phyloP scores from a whole-genome alignment of 2,113 vertebrate species.

The Ploceus nigricollis region DNA sequence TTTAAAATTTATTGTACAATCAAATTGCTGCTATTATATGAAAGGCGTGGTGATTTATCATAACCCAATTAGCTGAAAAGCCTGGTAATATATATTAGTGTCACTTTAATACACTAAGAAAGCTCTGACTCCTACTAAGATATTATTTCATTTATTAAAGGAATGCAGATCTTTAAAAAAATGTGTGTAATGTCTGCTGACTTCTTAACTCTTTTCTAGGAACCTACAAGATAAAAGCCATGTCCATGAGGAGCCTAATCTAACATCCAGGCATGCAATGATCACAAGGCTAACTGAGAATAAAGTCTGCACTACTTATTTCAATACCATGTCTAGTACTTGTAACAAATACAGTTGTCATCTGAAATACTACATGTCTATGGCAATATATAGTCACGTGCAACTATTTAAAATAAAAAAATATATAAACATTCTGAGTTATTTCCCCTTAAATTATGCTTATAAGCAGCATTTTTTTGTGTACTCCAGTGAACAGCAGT shows the following conservation, averaged over 20 bases:
- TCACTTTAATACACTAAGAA: constrained; percentile 13
- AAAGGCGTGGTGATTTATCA: constrained; percentile 53
- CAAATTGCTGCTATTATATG: constrained; percentile 21
- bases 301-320: neutral
- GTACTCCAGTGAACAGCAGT: neutral
- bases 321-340: neutral
- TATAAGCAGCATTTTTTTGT: neutral
- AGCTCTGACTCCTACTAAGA: neutral
- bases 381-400: neutral
- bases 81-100: constrained; percentile 31
- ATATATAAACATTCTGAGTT: neutral
- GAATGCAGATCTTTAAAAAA: neutral
- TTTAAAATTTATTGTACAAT: constrained; percentile 38
- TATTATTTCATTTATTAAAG: neutral
- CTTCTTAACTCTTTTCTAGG: neutral
- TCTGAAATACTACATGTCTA: neutral
- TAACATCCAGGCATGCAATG: neutral
- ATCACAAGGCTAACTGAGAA: neutral
- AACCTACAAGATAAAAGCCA: neutral
- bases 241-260: neutral
- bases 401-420: neutral
- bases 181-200: neutral
- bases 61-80: constrained; percentile 45
- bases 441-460: neutral
- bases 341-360: neutral